Percentiles rank a stretch among this genome's conserved stretches.
Conservation (phyloP, 2,113 vertebrate genomes). For the Nannospalax galili region DNA sequence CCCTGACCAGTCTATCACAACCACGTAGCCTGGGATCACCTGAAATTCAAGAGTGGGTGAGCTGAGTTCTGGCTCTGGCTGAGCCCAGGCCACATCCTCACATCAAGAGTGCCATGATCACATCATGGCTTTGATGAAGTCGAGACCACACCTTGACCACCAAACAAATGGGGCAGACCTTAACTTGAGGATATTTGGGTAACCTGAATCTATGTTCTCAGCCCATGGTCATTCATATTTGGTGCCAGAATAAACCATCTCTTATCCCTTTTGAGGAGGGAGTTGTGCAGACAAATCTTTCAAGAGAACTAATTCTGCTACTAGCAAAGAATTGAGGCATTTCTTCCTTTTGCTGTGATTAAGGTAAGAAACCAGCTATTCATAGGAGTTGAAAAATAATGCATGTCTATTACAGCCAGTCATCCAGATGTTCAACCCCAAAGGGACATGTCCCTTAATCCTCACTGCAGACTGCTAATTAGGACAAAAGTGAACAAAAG, state of each 20-base stretch:
- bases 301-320: no score
- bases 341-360: not conserved
- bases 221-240: not conserved
- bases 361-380: slow-evolving; percentile 63
- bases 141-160: no score
- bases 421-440: slow-evolving; percentile 60
- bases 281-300: not conserved
- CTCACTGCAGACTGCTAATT: slow-evolving; percentile 69
- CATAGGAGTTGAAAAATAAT: slow-evolving; percentile 67
- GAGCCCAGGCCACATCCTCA: no score
- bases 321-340: not conserved
- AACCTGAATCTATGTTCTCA: not conserved
- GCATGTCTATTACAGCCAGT: slow-evolving; percentile 31
- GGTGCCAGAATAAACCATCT: not conserved
- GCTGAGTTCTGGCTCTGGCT: no score
- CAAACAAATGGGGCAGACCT: no score
- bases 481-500: slow-evolving; percentile 57
- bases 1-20: no score
- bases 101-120: no score
- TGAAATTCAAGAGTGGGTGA: no score
- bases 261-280: not conserved
- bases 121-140: no score
- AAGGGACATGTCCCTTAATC: slow-evolving; percentile 34
- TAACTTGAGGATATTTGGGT: not conserved
- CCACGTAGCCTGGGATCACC: no score